Conservation (phyloP, 2,888 invertebrate species). For the Gryllus longicercus region DNA sequence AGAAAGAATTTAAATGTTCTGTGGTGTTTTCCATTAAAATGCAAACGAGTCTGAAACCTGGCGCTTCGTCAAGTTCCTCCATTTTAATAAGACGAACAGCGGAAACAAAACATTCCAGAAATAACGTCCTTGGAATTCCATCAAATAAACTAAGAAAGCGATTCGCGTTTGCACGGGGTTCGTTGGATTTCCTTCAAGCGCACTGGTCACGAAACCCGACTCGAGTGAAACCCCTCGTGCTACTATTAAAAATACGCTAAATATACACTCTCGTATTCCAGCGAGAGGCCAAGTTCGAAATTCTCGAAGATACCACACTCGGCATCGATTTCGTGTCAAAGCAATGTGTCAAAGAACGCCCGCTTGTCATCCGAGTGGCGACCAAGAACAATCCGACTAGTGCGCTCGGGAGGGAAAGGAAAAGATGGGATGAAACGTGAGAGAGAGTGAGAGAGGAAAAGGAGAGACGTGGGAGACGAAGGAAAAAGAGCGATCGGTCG, state of each 20-base stretch:
- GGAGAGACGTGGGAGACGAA: background rate
- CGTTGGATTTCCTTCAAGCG: too few relatives aligned
- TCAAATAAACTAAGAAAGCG: background rate
- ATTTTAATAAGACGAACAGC: background rate
- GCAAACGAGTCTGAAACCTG: background rate
- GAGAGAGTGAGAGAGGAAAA: background rate
- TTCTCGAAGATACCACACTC: too few relatives aligned
- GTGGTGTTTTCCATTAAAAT: constrained; percentile 6
- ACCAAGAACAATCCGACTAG: too few relatives aligned
- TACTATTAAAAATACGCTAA: too few relatives aligned
- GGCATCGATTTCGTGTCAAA: too few relatives aligned
- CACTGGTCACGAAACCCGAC: too few relatives aligned
- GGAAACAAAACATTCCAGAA: constrained; percentile 9
- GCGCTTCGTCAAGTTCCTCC: background rate
- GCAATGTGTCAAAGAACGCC: too few relatives aligned
- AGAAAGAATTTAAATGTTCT: background rate
- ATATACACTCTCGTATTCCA: too few relatives aligned
- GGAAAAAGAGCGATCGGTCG: background rate
- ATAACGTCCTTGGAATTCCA: constrained; percentile 11
- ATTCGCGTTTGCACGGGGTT: background rate
- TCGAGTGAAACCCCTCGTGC: too few relatives aligned
- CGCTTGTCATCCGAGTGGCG: too few relatives aligned
- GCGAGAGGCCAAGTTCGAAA: too few relatives aligned
- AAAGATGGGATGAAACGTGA: background rate
- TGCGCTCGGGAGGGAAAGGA: background rate